Evolutionary conservation across 2,113 vertebrate species (phyloP), one percentile per base, ranked within the genome.

Genomic region (Neodontobutis hainanensis): DNA sequence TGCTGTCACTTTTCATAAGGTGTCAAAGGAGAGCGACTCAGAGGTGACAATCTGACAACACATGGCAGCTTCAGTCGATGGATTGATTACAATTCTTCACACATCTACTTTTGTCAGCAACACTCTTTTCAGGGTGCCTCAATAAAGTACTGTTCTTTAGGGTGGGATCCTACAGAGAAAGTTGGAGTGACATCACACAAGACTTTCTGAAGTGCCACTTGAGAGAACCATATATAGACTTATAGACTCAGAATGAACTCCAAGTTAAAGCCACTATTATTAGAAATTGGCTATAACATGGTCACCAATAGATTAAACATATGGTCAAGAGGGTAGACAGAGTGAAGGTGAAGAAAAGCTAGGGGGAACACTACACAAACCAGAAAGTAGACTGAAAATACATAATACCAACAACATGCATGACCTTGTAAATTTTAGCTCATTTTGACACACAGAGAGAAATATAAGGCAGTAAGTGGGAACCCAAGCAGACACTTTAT

Each of bases 1-100:
- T 10, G 1, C 35, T 74, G 70, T 72, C 52, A 66, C 32, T 68
- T 62, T 72, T 14, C 47, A 73, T 55, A 43, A 64, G 12, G 64
- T 42, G 58, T 34, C 44, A 59, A 40, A 40, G 46, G 12, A 47
- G 34, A 57, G 50, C 2, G 14, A 40, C 71, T 52, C 40, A 65
- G 19, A 65, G 36, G 59, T 65, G 75, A 69, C 57, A n/a, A 48
- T 27, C 52, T 55, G 47, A 32, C 16, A 61, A 63, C 62, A 27
- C 63, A 58, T 14, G 0, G 50, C 27, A 0, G 8, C 49, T 73
- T 38, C 42, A 51, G 40, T 65, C 14, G 68, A 47, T 12, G 34
- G 56, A 4, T 27, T 42, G 5, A 52, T 36, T 9, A 73, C 34
- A 11, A 15, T 60, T 52, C 35, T 27, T 6, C 32, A 35, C n/a